phyloP scores from a whole-genome alignment of 2,888 invertebrate species.

The Barypeithes pellucidus region DNA sequence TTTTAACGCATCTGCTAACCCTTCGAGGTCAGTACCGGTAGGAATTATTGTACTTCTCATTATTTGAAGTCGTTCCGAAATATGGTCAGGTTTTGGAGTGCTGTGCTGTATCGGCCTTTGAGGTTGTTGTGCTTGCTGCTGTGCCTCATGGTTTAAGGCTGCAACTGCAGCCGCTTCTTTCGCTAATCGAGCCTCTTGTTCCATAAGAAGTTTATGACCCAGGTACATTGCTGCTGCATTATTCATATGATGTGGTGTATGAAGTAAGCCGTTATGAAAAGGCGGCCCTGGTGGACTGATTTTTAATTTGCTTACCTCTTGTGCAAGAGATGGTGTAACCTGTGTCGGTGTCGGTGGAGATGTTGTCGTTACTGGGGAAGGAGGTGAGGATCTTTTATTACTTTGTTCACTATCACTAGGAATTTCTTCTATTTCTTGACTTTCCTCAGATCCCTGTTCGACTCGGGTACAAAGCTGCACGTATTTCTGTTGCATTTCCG shows the following conservation, averaged over 20 bases:
- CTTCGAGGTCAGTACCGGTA: slow-evolving; percentile 87
- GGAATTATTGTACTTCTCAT: slow-evolving; percentile 79
- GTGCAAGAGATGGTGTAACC: slow-evolving; percentile 62
- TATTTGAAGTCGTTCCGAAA: slow-evolving; percentile 85
- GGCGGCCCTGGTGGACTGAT: slow-evolving; percentile 70
- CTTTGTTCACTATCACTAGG: slow-evolving; percentile 81
- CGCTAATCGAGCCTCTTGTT: slow-evolving; percentile 84
- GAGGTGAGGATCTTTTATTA: slow-evolving; percentile 71
- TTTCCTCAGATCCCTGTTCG: slow-evolving; percentile 85
- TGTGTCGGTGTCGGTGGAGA: slow-evolving; percentile 69
- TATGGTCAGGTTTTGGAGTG: slow-evolving; percentile 76
- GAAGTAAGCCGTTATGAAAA: slow-evolving; percentile 70
- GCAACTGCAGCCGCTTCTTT: slow-evolving; percentile 76
- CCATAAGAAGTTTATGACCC: slow-evolving; percentile 85
- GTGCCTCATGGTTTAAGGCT: slow-evolving; percentile 74
- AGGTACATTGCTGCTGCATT: slow-evolving; percentile 80
- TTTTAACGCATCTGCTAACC: slow-evolving; percentile 92
- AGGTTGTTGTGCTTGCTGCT: slow-evolving; percentile 71
- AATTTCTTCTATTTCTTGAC: slow-evolving; percentile 82
- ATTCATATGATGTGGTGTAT: slow-evolving; percentile 71
- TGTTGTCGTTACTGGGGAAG: slow-evolving; percentile 74
- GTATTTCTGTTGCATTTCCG: slow-evolving; percentile 93
- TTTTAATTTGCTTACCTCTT: slow-evolving; percentile 69
- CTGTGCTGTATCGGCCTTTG: slow-evolving; percentile 70
- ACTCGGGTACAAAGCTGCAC: slow-evolving; percentile 89